These are phyloP conservation scores for Globodera ellingtonae DNA, from an alignment of 1,140 invertebrate species.

Conservation along the genomic window DNA sequence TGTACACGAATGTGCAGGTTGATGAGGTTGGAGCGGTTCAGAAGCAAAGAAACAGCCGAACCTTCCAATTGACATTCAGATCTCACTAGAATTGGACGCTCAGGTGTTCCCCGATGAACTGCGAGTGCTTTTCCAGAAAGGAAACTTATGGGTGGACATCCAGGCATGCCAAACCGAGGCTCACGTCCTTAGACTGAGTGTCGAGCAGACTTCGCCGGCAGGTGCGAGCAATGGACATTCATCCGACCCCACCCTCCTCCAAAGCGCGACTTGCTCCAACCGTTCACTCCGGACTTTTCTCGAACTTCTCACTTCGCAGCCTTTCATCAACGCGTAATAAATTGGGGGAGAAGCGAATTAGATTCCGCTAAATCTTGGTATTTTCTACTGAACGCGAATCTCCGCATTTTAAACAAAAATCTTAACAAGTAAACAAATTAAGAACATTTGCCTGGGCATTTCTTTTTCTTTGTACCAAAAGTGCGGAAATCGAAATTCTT, in stretches of 20 bases:
- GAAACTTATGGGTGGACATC: not conserved
- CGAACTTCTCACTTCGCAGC: constrained; percentile 28
- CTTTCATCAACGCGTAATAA: constrained; percentile 33
- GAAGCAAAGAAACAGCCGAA: not conserved
- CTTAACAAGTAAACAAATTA: too few species aligned
- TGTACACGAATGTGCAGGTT: constrained; percentile 14
- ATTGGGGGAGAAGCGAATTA: not conserved
- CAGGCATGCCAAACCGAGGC: constrained; percentile 2
- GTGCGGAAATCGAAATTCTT: too few species aligned
- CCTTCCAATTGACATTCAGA: not conserved
- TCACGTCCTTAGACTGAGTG: not conserved
- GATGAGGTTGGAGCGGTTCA: not conserved
- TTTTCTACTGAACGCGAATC: too few species aligned
- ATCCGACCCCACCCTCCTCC: not conserved
- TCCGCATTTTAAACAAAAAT: too few species aligned
- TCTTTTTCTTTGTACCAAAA: too few species aligned
- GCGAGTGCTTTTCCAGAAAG: constrained; percentile 7
- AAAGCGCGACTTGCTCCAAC: not conserved
- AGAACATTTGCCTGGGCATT: too few species aligned
- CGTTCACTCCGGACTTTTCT: constrained; percentile 30
- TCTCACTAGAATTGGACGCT: not conserved
- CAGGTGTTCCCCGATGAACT: not conserved
- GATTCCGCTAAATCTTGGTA: too few species aligned
- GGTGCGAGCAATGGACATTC: not conserved
- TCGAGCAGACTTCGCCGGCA: not conserved